Percentiles rank a stretch among this genome's conserved stretches.
phyloP scores from a whole-genome alignment of 2,113 vertebrate species.

The Pagrus major region DNA sequence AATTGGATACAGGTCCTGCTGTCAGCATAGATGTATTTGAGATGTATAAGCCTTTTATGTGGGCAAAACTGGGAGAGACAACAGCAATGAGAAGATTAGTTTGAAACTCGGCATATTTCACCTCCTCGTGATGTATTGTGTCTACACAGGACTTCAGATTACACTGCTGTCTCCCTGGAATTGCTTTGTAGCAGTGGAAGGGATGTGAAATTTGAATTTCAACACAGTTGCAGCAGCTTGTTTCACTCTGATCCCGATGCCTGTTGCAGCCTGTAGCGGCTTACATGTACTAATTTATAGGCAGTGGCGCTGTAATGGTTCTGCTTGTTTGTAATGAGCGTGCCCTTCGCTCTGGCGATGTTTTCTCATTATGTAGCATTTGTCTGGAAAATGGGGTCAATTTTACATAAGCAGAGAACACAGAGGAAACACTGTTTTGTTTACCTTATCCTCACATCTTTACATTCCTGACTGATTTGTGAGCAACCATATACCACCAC shows the following conservation, averaged over 20 bases:
- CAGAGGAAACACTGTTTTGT: neutral
- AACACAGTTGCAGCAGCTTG: neutral
- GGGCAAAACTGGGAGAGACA: slow-evolving; percentile 1
- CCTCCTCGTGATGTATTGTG: neutral
- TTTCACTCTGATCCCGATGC: slow-evolving; percentile 2
- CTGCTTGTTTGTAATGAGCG: neutral
- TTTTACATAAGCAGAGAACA: neutral
- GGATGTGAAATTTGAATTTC: slow-evolving; percentile 6
- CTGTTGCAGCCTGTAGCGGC: slow-evolving; percentile 12
- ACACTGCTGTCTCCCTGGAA: neutral
- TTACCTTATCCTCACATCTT: slow-evolving; percentile 14
- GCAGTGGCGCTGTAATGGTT: neutral
- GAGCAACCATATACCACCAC: neutral
- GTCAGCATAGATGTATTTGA: slow-evolving; percentile 7
- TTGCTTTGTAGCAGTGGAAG: slow-evolving; percentile 13
- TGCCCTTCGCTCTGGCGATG: neutral
- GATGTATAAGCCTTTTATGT: slow-evolving; percentile 32
- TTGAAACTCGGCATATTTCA: slow-evolving; percentile 12
- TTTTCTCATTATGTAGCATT: slow-evolving; percentile 2
- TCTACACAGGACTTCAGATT: slow-evolving; percentile 1
- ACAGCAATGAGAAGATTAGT: neutral
- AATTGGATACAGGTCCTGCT: slow-evolving; percentile 28
- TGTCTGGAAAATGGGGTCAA: neutral
- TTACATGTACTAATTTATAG: slow-evolving; percentile 1
- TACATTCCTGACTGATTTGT: neutral